Conservation (phyloP, 2,113 vertebrate genomes). For the Pangasianodon hypophthalmus region DNA sequence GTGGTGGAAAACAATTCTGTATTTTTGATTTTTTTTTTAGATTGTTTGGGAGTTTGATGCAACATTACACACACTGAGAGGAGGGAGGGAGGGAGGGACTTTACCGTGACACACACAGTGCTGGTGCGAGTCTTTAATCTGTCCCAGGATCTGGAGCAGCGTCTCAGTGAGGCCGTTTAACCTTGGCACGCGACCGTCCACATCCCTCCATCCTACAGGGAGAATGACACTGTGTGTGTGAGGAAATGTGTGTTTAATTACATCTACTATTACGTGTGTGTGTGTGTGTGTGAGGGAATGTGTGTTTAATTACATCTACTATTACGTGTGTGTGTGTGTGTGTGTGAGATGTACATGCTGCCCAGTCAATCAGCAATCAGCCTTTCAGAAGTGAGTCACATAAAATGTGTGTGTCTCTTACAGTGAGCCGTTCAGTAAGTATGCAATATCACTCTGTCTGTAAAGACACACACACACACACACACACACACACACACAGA, state of each 20-base stretch:
- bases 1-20: background rate
- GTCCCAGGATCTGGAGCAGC: conserved; percentile 82
- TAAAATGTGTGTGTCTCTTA: background rate
- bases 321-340: background rate
- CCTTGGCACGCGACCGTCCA: conserved; percentile 75
- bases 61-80: background rate
- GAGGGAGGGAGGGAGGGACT: conserved; percentile 14
- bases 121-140: conserved; percentile 85
- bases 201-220: conserved; percentile 83
- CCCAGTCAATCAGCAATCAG: background rate
- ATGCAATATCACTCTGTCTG: conserved; percentile 1
- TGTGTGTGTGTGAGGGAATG: background rate
- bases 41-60: background rate
- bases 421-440: background rate
- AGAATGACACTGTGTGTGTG: conserved; percentile 18
- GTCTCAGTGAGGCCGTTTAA: conserved; percentile 81
- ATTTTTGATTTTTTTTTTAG: background rate
- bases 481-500: conserved; percentile 34
- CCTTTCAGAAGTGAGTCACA: background rate
- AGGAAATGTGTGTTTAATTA: conserved; percentile 35
- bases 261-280: background rate
- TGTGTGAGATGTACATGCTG: background rate
- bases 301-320: too few species aligned
- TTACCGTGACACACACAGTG: conserved; percentile 86
- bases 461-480: conserved; percentile 28